phyloP scores from a whole-genome alignment of 2,113 vertebrate genomes.

The Gavia stellata region DNA sequence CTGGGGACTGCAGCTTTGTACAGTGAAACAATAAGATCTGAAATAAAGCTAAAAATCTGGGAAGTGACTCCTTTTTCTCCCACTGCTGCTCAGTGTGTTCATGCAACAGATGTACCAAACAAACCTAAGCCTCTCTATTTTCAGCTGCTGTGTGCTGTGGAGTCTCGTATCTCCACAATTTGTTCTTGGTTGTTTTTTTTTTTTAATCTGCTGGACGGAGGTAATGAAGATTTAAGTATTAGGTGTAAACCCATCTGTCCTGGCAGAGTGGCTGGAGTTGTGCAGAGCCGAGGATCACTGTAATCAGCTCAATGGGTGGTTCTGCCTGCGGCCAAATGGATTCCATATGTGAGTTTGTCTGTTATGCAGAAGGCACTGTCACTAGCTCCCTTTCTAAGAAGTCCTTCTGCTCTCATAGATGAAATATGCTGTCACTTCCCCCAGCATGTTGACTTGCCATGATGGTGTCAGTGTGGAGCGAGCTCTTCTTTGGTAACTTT shows the following conservation, averaged over 20 bases:
- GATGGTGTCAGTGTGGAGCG: neutral
- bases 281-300: neutral
- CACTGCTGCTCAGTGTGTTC: neutral
- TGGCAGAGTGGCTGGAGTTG: neutral
- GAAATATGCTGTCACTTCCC: neutral
- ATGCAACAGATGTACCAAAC: neutral
- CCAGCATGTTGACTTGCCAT: neutral
- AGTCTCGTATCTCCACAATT: neutral
- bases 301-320: neutral
- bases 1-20: neutral
- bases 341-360: conserved; percentile 25
- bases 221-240: neutral
- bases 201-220: neutral
- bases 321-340: conserved; percentile 21
- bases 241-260: neutral
- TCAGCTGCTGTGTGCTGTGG: neutral
- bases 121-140: neutral
- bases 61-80: neutral
- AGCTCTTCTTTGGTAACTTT: neutral
- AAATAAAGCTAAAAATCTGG: neutral
- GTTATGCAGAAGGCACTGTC: neutral
- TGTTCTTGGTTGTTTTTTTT: neutral
- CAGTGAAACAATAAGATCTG: neutral
- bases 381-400: neutral
- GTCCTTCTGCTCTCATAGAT: neutral